phyloP scores from a whole-genome alignment of 2,888 invertebrate species.

The Leptinotarsa haldemani region DNA sequence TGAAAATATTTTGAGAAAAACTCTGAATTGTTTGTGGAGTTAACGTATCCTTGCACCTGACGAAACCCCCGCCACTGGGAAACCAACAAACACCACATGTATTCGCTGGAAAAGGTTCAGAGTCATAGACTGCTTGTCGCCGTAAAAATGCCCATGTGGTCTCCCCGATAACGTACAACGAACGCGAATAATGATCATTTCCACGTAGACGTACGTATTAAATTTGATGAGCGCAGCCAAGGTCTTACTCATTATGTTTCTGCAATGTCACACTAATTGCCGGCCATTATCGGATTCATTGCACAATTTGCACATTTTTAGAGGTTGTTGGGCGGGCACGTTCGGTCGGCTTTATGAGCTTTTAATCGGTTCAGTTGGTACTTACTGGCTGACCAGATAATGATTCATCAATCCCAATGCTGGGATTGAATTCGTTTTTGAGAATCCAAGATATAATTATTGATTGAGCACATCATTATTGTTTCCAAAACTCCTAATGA shows the following conservation, averaged over 20 bases:
- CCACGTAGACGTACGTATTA: slow-evolving; percentile 30
- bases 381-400: neutral
- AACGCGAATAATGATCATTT: slow-evolving; percentile 38
- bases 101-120: slow-evolving; percentile 9
- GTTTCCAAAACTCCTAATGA: too few relatives aligned
- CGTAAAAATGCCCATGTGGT: slow-evolving; percentile 42
- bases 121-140: slow-evolving; percentile 45
- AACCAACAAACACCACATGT: neutral
- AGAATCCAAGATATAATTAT: too few relatives aligned
- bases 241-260: slow-evolving; percentile 18
- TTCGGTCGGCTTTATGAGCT: neutral
- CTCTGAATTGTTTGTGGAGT: too few relatives aligned
- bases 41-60: too few relatives aligned
- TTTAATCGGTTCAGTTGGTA: neutral
- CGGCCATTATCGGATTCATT: slow-evolving; percentile 12
- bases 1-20: too few relatives aligned
- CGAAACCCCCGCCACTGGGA: neutral
- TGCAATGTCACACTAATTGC: slow-evolving; percentile 8
- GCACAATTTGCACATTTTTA: slow-evolving; percentile 15
- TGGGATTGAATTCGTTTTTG: too few relatives aligned
- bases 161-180: slow-evolving; percentile 34
- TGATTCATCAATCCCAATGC: too few relatives aligned
- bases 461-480: too few relatives aligned
- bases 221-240: slow-evolving; percentile 33
- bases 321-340: neutral